Evolutionary conservation across 2,888 invertebrate genomes (phyloP), one percentile per base, ranked within the genome.

Genomic region (Drosophila merina): DNA sequence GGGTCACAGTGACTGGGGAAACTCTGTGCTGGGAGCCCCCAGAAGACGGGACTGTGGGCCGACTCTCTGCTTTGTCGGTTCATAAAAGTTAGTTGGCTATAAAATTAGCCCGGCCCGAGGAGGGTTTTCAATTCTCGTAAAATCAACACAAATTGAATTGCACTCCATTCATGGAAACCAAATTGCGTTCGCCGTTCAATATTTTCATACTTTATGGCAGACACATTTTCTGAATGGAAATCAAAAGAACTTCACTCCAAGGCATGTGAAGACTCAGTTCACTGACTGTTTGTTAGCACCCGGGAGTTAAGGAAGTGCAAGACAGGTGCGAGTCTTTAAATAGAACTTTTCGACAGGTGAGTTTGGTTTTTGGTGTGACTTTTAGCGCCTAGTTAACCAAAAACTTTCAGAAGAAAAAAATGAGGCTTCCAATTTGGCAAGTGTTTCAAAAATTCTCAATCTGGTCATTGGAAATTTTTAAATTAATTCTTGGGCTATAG

Each of bases 51-150:
- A 25, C 49, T 36, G 54, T 42, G 62, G 62, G 54, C 31, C 28
- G 60, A 66, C 59, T 45, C 28, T 72, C 60, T 44, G 51, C 50
- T 74, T 88, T 83, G 73, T 88, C 77, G 84, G 72, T 62, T 76
- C 72, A 76, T 84, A 87, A 88, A 88, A 84, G 86, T 88, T 88
- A 84, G 87, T 70, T 73, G 66, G 71, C 74, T 74, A 83, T 88
- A 74, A 75, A 58, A 71, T 45, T 71, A 52, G 52, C 25, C 63
- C 7, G 54, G 0, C 30, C 38, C 36, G 28, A 8, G 47, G 31
- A 51, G 58, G 10, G 48, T 25, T 50, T 52, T 69, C 50, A 14
- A 47, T 42, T 72, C 73, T 60, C 59, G 55, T 76, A 72, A 67
- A 74, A 71, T 68, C 66, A 68, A 71, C 77, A 76, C 79, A 67